Conservation (phyloP, 2,797 vertebrate genomes). For the Callimico goeldii region DNA sequence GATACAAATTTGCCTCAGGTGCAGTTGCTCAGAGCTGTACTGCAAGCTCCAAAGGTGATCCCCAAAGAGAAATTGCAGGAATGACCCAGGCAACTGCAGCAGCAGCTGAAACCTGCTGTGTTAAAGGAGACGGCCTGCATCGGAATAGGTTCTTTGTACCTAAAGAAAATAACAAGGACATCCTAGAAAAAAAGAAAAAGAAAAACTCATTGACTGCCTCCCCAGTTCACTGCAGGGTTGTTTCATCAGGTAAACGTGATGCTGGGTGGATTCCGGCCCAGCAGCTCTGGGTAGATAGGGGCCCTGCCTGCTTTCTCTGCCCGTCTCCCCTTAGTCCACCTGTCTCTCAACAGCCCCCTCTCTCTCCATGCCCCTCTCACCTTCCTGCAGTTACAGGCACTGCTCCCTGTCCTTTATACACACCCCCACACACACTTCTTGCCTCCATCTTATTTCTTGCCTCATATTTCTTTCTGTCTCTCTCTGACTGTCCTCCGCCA, state of each 20-base stretch:
- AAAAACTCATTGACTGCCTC: not conserved
- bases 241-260: not conserved
- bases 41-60: slow-evolving; percentile 20
- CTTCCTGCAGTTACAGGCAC: not conserved
- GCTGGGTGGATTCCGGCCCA: not conserved
- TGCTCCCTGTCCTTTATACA: not conserved
- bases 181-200: not conserved
- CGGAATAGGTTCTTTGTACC: slow-evolving; percentile 19
- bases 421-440: not conserved
- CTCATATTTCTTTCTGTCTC: slow-evolving; percentile 46
- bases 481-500: slow-evolving; percentile 80
- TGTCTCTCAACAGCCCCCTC: slow-evolving; percentile 34
- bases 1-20: slow-evolving; percentile 17
- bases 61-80: slow-evolving; percentile 56
- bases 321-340: not conserved
- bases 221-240: not conserved
- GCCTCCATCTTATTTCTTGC: slow-evolving; percentile 19
- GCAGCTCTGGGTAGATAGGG: not conserved
- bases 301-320: not conserved
- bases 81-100: not conserved
- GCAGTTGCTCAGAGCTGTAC: not conserved
- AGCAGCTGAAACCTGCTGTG: not conserved
- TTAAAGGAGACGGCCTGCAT: not conserved
- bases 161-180: not conserved
- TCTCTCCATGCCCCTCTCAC: slow-evolving; percentile 40